Evolutionary conservation across 1,140 invertebrate species (phyloP), one percentile per base, ranked within the genome.

Genomic region (Oedothorax gibbosus): DNA sequence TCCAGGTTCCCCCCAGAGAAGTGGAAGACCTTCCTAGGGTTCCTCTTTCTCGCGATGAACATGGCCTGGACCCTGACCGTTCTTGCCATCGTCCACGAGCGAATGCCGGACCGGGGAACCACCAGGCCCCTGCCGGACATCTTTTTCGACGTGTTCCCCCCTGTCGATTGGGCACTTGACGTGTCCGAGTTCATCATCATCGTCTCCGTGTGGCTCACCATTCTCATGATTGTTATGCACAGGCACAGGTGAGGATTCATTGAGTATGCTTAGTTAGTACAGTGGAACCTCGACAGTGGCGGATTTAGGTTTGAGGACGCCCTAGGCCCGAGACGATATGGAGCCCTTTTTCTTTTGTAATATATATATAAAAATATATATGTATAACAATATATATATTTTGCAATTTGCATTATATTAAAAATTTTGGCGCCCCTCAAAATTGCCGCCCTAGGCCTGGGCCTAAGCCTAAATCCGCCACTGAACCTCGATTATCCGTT

Each of bases 181-280:
- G 93, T 95, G 18, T 96, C 95, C 15, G 96, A 97, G 91, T 93
- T 95, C 89, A 92, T 97, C 86, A 96, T 97, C 87, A 95, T 96
- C 91, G 90, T 95, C 88, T 93, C 93, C 75, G 94, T 94, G 56
- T 94, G 93, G 88, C 92, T 93, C 53, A 93, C 94, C 75, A 92
- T 95, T 90, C 87, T 95, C 86, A 92, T 95, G 86, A 92, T 96
- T 75, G 91, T 96, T 87, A 93, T 96, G 89, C 95, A 97, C 91
- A 95, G 94, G 89, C 94, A 96, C 90, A 93, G 95, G 92, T 94
- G 90, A 89, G 87, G 85, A 87, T 68, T 87, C 73, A n/a, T n/a
- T n/a, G n/a, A 91, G 91, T 60, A 15, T 15, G 56, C n/a, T n/a
- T n/a, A 60, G 56, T 9, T 10, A 60, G 56, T 15, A 15, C 56